Conservation (phyloP, 2,888 invertebrate genomes). For the Tortricodes alternella region DNA sequence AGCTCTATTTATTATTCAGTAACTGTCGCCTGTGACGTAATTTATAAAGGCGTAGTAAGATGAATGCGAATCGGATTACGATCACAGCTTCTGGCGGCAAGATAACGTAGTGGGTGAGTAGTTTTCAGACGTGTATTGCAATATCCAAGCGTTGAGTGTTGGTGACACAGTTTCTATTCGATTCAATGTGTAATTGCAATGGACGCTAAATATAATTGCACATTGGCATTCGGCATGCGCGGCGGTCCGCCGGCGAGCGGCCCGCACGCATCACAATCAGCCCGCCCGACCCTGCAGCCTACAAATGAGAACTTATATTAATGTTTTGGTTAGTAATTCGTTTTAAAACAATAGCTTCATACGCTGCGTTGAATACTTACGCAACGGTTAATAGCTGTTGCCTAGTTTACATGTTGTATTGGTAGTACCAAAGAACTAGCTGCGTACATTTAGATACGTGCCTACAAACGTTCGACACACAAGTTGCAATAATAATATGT, state of each 20-base stretch:
- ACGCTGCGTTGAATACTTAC: slow-evolving; percentile 46
- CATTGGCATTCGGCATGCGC: slow-evolving; percentile 66
- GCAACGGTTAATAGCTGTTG: slow-evolving; percentile 32
- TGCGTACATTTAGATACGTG: slow-evolving; percentile 11
- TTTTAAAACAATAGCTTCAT: slow-evolving; percentile 51
- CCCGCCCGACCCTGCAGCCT: slow-evolving; percentile 57
- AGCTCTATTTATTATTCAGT: slow-evolving; percentile 43
- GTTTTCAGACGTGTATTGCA: slow-evolving; percentile 23
- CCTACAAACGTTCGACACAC: no score
- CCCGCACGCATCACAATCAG: slow-evolving; percentile 72
- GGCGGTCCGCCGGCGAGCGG: slow-evolving; percentile 52
- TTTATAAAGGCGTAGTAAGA: slow-evolving; percentile 41
- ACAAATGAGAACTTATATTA: slow-evolving; percentile 67
- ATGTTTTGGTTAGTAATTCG: slow-evolving; percentile 53
- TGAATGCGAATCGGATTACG: slow-evolving; percentile 34
- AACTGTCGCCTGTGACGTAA: slow-evolving; percentile 37
- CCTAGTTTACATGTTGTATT: slow-evolving; percentile 20
- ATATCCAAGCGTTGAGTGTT: slow-evolving; percentile 33
- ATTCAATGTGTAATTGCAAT: slow-evolving; percentile 64
- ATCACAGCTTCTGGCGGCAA: slow-evolving; percentile 31
- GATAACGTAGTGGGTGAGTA: slow-evolving; percentile 41
- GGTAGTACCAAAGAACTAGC: slow-evolving; percentile 13
- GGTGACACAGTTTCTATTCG: slow-evolving; percentile 65
- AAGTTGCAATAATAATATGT: no score
- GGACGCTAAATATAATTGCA: slow-evolving; percentile 68